These are phyloP conservation scores for Adelognathus sp. DNA, from an alignment of 2,888 invertebrate species.

Conservation along the genomic window DNA sequence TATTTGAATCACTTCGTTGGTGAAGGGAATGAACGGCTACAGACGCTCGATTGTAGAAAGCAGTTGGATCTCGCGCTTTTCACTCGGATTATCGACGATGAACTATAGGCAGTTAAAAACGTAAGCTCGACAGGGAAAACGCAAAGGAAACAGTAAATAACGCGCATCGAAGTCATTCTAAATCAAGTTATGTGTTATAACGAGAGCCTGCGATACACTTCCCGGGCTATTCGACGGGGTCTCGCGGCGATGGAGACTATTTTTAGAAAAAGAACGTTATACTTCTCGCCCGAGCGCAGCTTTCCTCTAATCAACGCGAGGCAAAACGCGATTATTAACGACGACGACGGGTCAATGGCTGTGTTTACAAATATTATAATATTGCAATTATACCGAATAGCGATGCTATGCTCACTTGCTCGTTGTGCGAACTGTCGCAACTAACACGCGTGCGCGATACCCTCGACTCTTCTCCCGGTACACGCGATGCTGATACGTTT, in stretches of 20 bases:
- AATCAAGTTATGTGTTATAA: background rate
- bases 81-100: constrained; percentile 40
- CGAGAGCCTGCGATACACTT: background rate
- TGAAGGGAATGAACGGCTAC: background rate
- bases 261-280: constrained; percentile 4
- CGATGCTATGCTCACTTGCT: background rate
- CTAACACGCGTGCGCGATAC: background rate
- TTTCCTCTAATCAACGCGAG: constrained; percentile 47
- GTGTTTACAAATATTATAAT: constrained; percentile 63
- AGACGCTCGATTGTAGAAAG: constrained; percentile 39
- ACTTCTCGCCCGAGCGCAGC: background rate
- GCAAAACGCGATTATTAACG: background rate
- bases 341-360: constrained; percentile 60
- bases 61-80: constrained; percentile 40
- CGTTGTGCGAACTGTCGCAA: background rate
- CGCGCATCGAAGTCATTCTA: background rate
- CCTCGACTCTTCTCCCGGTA: background rate
- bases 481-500: background rate
- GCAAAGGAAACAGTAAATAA: background rate
- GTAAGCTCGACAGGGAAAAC: constrained; percentile 9
- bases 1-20: background rate
- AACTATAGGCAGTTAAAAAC: constrained; percentile 43
- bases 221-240: background rate
- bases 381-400: constrained; percentile 41
- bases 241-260: background rate